A percentile compares a stretch with the other conserved stretches of the same genome.
Conservation (phyloP, 2,113 vertebrate genomes). For the Bungarus multicinctus region DNA sequence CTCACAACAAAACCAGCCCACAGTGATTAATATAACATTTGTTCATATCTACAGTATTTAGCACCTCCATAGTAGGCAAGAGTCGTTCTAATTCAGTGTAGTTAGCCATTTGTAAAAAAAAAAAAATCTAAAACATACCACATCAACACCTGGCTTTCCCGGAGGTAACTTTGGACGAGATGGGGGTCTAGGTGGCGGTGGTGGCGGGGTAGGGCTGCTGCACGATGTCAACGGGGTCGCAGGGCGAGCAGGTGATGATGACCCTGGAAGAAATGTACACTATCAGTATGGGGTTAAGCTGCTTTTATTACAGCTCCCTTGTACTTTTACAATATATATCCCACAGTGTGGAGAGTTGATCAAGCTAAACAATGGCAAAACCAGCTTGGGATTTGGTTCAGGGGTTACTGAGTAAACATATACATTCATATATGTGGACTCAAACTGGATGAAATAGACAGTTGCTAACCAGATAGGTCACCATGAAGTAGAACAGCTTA, state of each 20-base stretch:
- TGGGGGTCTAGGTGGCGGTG: slow-evolving; percentile 85
- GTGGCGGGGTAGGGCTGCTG: slow-evolving; percentile 82
- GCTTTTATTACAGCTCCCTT: no score
- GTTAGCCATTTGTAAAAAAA: neutral
- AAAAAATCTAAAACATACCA: slow-evolving; percentile 73
- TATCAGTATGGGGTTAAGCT: neutral
- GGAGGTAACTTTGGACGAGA: slow-evolving; percentile 91
- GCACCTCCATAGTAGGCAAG: rapidly evolving
- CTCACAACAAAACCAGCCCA: neutral
- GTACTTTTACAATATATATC: neutral
- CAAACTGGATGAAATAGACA: neutral
- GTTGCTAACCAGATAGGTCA: neutral
- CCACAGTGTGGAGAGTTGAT: neutral
- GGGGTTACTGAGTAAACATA: neutral
- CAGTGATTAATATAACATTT: neutral
- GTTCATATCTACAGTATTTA: rapidly evolving
- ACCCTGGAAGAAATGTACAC: slow-evolving; percentile 70
- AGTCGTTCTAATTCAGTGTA: neutral
- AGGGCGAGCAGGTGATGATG: slow-evolving; percentile 88
- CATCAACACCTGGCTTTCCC: slow-evolving; percentile 84
- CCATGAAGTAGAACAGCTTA: neutral
- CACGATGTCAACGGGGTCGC: slow-evolving; percentile 79
- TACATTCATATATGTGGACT: neutral
- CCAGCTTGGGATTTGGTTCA: neutral
- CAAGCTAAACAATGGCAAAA: slow-evolving; percentile 18